Percentiles rank a stretch among this genome's conserved stretches.
Conservation (phyloP, 2,113 vertebrate species). For the Onychostoma macrolepis region DNA sequence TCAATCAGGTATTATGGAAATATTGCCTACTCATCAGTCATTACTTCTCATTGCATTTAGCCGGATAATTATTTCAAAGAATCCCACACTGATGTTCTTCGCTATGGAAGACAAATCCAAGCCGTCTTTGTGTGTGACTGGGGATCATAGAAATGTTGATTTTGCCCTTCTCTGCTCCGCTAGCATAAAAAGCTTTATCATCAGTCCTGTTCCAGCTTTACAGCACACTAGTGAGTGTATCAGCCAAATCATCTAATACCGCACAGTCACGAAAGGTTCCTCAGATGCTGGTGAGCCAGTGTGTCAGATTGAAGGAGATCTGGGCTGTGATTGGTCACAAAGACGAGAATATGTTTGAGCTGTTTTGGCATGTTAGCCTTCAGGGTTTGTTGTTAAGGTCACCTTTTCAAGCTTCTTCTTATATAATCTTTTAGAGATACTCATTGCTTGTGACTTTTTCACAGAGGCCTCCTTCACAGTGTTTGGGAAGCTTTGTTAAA, state of each 20-base stretch:
- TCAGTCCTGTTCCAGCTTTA: background rate
- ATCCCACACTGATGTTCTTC: constrained; percentile 43
- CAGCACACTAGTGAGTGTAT: background rate
- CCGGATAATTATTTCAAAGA: constrained; percentile 42
- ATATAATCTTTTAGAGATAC: constrained; percentile 34
- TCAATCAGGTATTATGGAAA: constrained; percentile 34
- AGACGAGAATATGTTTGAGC: constrained; percentile 18
- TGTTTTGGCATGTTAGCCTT: constrained; percentile 35
- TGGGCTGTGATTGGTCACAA: constrained; percentile 12
- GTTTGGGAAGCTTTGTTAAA: background rate
- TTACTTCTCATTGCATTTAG: constrained; percentile 40
- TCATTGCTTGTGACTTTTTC: constrained; percentile 7
- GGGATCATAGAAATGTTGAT: constrained; percentile 28
- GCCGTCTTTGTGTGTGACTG: background rate
- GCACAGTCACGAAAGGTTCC: background rate
- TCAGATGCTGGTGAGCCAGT: constrained; percentile 1
- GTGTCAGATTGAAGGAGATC: constrained; percentile 23
- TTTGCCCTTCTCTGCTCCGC: constrained; percentile 6
- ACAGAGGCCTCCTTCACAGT: background rate
- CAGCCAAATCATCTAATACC: background rate
- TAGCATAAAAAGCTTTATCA: background rate
- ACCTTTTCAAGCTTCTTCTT: constrained; percentile 41
- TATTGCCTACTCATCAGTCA: constrained; percentile 44
- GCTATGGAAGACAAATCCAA: constrained; percentile 26
- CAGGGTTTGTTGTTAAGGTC: constrained; percentile 38